Base-by-base conservation (phyloP, 2,113 vertebrate genomes). In the Oenanthe oenanthe region DNA sequence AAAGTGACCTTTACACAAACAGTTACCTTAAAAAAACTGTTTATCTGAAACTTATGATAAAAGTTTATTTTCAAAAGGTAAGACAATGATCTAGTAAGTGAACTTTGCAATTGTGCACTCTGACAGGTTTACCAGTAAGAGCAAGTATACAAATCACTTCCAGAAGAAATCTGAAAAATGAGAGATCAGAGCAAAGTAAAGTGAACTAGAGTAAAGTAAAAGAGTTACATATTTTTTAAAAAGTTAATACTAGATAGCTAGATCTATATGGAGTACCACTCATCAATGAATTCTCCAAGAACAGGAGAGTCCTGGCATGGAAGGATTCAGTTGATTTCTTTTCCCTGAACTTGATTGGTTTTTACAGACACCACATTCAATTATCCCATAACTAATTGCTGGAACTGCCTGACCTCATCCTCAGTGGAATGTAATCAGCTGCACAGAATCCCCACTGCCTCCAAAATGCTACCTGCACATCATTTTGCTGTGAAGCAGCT, bases 401-500 rank as follows among this genome's bases (percentile, higher is more conserved):
- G 90, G 67, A 88, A 94, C 85, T 58, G 72, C 48, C 65, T 38
- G 7, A 6, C 50, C 75, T 32, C 63, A 67, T 53, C 58, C 93
- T 73, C 85, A 47, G 34, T 29, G 71, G 80, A 82, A 71, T 85
- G 57, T 57, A 87, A 68, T 81, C 68, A 81, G 77, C 78, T 65
- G 47, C 66, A 93, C 58, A 79, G 58, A 58, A 79, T 40, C 77
- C n/a, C 18, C 88, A 31, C 28, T 51, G 62, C 56, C 73, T 87
- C 88, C 94, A 85, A 91, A 95, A 91, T 0, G 4, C 81, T 88
- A 93, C 84, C 82, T 95, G 85, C 62, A 42, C 67, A 92, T 48
- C 73, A 34, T 45, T 82, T 73, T 80, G 72, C 81, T 89, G 71
- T 40, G 81, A 74, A 65, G 84, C 87, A 96, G 87, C 89, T 91